Evolutionary conservation across 2,888 invertebrate genomes (phyloP).

Genomic region (Pollenia griseotomentosa): DNA sequence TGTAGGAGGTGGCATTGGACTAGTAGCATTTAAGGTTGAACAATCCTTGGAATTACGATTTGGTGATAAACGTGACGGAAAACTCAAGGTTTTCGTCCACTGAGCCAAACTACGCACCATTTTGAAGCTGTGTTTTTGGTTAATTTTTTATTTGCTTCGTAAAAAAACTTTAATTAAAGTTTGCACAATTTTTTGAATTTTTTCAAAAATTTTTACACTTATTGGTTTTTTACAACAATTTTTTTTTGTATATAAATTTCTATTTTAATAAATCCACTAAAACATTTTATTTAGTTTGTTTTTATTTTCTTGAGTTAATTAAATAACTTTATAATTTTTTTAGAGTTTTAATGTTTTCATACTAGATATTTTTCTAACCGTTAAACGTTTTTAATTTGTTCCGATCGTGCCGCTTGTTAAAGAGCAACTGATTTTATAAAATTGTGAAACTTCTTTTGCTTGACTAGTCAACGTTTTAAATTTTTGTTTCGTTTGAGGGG

Average conservation of each 20-base stretch:
- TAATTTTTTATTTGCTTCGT: conserved; percentile 25
- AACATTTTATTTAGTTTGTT: conserved; percentile 42
- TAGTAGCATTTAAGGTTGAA: conserved; percentile 86
- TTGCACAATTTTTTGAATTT: conserved; percentile 21
- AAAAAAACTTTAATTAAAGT: not conserved
- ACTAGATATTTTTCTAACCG: conserved; percentile 54
- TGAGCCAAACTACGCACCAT: conserved; percentile 95
- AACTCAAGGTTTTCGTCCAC: conserved; percentile 96
- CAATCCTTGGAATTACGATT: conserved; percentile 91
- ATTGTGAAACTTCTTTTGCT: conserved; percentile 71
- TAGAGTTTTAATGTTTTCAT: conserved; percentile 20
- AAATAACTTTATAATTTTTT: conserved; percentile 53
- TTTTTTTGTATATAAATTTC: not conserved
- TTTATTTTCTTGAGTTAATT: conserved; percentile 2
- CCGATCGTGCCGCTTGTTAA: conserved; percentile 78
- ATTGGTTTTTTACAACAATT: conserved; percentile 37
- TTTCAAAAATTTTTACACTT: conserved; percentile 12
- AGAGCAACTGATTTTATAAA: conserved; percentile 79
- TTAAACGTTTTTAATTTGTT: conserved; percentile 71
- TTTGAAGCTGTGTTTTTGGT: conserved; percentile 71
- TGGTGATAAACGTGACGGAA: conserved; percentile 93
- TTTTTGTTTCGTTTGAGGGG: conserved; percentile 21
- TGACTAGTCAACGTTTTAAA: conserved; percentile 37
- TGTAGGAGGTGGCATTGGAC: conserved; percentile 85
- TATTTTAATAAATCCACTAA: conserved; percentile 34